Evolutionary conservation across 2,888 invertebrate genomes (phyloP).

Genomic region (Lochmaea crataegi): DNA sequence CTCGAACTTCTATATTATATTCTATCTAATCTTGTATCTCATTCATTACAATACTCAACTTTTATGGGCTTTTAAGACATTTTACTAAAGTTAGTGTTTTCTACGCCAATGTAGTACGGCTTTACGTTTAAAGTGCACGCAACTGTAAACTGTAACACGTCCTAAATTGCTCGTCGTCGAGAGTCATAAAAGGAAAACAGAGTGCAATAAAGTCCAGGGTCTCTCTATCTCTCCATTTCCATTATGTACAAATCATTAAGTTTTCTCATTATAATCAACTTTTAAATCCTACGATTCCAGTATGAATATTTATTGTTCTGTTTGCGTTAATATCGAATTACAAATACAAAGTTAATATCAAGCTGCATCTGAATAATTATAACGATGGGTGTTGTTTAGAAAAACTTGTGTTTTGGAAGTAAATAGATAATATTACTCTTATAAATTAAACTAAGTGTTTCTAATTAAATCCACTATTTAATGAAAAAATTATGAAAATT

Average conservation of each 20-base stretch:
- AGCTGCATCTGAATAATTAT: background rate
- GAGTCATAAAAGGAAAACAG: background rate
- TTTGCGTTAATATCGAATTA: background rate
- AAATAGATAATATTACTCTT: too few relatives aligned
- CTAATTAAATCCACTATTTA: too few relatives aligned
- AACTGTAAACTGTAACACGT: conserved; percentile 10
- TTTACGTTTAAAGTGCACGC: conserved; percentile 15
- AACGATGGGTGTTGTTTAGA: too few relatives aligned
- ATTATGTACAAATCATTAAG: conserved; percentile 9
- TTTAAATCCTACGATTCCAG: background rate
- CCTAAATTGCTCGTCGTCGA: background rate
- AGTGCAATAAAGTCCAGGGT: conserved; percentile 8
- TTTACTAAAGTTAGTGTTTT: background rate
- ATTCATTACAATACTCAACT: too few relatives aligned
- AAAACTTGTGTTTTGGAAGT: too few relatives aligned
- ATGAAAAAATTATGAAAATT: too few relatives aligned
- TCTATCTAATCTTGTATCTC: too few relatives aligned
- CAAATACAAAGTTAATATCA: background rate
- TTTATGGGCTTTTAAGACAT: too few relatives aligned
- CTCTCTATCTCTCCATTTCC: background rate
- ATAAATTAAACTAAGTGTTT: too few relatives aligned
- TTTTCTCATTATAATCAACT: conserved; percentile 11
- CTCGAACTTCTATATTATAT: too few relatives aligned
- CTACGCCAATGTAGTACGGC: background rate
- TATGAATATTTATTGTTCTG: conserved; percentile 1